phyloP scores from a whole-genome alignment of 2,797 vertebrate genomes.

The Tragopan temminckii region DNA sequence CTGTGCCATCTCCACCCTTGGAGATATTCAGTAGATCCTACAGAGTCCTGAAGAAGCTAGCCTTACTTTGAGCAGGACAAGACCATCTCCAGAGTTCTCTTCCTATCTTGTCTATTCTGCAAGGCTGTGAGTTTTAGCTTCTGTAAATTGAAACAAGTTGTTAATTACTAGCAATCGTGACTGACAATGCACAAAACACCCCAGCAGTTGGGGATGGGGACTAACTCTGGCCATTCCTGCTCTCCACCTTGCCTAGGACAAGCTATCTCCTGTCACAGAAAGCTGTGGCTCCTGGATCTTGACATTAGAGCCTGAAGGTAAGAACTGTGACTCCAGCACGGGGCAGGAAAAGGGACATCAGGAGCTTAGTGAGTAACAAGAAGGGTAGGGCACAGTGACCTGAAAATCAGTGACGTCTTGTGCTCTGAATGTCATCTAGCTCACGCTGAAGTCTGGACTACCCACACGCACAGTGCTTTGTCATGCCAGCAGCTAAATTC shows the following conservation, averaged over 20 bases:
- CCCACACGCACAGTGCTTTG: neutral
- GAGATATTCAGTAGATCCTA: fast-evolving
- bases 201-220: neutral
- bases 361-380: neutral
- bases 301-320: neutral
- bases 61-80: neutral
- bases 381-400: neutral
- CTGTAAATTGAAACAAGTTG: neutral
- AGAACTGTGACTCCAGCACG: neutral
- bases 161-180: neutral
- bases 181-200: neutral
- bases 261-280: neutral
- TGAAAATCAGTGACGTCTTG: neutral
- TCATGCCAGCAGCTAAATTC: neutral
- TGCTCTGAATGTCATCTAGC: neutral
- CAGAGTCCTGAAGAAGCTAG: neutral
- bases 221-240: neutral
- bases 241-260: neutral
- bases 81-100: neutral
- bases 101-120: neutral
- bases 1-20: neutral
- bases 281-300: neutral
- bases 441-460: neutral
- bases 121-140: neutral
- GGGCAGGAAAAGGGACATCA: neutral